phyloP scores from a whole-genome alignment of 2,888 invertebrate genomes.

The Cheiracanthium punctorium region DNA sequence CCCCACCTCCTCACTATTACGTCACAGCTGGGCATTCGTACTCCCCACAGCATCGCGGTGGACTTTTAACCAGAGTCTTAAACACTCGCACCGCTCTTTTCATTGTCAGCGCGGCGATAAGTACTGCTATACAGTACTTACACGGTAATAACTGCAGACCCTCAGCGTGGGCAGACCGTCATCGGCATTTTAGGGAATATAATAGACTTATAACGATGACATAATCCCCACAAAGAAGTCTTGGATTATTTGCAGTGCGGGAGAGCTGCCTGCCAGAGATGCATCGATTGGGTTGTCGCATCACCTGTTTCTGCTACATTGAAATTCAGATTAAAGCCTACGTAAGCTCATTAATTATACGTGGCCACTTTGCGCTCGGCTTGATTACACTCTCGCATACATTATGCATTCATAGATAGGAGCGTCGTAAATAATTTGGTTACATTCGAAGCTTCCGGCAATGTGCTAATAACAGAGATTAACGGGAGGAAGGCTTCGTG shows the following conservation, averaged over 20 bases:
- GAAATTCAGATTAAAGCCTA: constrained; percentile 67
- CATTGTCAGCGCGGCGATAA: no score
- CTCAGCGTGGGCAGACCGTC: no score
- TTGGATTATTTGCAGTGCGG: constrained; percentile 10
- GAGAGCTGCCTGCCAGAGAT: not conserved
- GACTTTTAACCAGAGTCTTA: no score
- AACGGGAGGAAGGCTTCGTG: constrained; percentile 31
- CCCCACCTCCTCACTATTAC: no score
- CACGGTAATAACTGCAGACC: no score
- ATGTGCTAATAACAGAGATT: constrained; percentile 64
- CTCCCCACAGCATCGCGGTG: no score
- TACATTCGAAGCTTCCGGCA: constrained; percentile 61
- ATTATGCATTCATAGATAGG: constrained; percentile 66
- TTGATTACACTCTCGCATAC: constrained; percentile 61
- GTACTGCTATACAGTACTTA: no score
- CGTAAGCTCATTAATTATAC: constrained; percentile 60
- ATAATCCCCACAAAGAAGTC: constrained; percentile 21
- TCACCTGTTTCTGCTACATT: constrained; percentile 58
- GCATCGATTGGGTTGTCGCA: constrained; percentile 46
- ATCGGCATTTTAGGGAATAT: no score
- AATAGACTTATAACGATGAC: not conserved
- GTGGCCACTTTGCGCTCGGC: constrained; percentile 60
- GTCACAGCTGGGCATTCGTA: no score
- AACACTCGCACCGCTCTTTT: no score
- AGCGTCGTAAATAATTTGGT: constrained; percentile 67